Evolutionary conservation across 2,888 invertebrate species (phyloP).

Genomic region (Tiliacea citrago): DNA sequence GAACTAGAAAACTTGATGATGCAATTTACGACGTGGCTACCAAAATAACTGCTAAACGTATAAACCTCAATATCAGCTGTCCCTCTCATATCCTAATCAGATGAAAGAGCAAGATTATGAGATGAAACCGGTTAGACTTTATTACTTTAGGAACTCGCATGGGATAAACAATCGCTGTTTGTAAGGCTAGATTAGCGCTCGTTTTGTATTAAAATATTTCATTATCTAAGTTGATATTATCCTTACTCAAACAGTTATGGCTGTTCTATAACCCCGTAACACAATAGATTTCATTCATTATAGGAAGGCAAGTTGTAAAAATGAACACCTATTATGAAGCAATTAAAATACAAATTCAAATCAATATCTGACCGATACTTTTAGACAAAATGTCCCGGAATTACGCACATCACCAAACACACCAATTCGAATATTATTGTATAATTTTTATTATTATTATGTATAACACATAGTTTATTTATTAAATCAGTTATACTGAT

Average conservation of each 20-base stretch:
- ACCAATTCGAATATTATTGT: too few relatives aligned
- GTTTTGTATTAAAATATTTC: background rate
- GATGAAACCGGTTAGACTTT: background rate
- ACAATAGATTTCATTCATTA: background rate
- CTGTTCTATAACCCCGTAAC: background rate
- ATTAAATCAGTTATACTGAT: background rate
- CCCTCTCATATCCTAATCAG: background rate
- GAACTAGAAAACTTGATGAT: constrained; percentile 29
- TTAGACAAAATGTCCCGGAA: too few relatives aligned
- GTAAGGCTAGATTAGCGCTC: background rate
- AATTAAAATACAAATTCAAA: constrained; percentile 17
- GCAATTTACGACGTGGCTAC: constrained; percentile 23
- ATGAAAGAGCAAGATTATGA: constrained; percentile 7
- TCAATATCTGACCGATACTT: background rate
- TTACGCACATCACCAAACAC: too few relatives aligned
- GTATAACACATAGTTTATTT: too few relatives aligned
- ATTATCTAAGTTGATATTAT: background rate
- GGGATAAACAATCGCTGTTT: background rate
- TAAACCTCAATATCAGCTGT: background rate
- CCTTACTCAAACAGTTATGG: background rate
- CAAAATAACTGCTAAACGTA: constrained; percentile 32
- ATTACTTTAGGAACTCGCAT: background rate
- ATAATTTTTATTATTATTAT: too few relatives aligned
- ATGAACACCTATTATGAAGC: background rate
- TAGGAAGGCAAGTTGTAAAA: background rate